phyloP scores from a whole-genome alignment of 1,140 invertebrate genomes.

The Drosophila ohnishii region DNA sequence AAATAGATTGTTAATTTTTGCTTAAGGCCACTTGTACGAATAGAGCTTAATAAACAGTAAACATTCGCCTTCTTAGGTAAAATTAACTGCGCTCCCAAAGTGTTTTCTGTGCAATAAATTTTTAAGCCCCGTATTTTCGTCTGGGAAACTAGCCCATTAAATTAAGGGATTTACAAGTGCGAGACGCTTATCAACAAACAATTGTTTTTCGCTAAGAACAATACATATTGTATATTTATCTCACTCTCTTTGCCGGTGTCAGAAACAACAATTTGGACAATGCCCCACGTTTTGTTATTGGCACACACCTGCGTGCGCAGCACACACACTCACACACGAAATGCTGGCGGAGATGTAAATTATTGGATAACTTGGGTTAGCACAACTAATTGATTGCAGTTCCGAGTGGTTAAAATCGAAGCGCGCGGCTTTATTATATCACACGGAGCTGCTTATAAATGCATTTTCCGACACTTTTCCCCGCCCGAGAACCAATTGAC shows the following conservation, averaged over 20 bases:
- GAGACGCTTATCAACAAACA: conserved; percentile 37
- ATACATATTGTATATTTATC: conserved; percentile 12
- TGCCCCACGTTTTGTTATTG: conserved; percentile 46
- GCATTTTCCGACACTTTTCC: conserved; percentile 48
- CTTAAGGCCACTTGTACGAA: conserved; percentile 6
- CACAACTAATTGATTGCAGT: conserved; percentile 23
- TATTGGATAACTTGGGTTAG: conserved; percentile 25
- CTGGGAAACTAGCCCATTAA: conserved; percentile 33
- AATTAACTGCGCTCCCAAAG: not conserved
- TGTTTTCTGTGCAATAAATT: conserved; percentile 11
- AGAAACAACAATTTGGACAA: conserved; percentile 10
- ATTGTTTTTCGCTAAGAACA: conserved; percentile 23
- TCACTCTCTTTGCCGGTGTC: conserved; percentile 7
- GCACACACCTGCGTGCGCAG: conserved; percentile 60
- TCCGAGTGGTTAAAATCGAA: conserved; percentile 21
- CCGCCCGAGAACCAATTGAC: conserved; percentile 63
- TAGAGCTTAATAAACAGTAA: conserved; percentile 7
- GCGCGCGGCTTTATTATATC: conserved; percentile 46
- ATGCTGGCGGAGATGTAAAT: conserved; percentile 25
- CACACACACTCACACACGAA: conserved; percentile 32
- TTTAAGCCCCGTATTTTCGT: not conserved
- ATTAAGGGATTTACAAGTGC: conserved; percentile 35
- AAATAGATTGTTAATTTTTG: conserved; percentile 25
- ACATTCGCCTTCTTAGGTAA: conserved; percentile 2
- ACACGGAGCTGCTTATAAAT: conserved; percentile 35